Base-by-base conservation (phyloP, 2,113 vertebrate genomes). In the Sarotherodon lohbergeri region DNA sequence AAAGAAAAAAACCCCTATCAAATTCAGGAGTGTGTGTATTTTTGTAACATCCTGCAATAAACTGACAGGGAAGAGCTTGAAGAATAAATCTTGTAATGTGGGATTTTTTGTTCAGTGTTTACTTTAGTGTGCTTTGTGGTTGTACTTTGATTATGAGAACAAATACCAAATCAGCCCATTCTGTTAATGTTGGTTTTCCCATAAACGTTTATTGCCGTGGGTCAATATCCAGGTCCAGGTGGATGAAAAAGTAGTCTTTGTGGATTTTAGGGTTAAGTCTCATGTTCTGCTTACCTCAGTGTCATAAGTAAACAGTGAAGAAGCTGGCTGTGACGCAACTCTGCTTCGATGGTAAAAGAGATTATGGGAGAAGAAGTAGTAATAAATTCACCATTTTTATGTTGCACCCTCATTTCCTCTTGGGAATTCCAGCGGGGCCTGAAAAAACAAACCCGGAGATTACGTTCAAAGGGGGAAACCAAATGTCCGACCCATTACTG, bases 351-450 rank as follows among this genome's bases (percentile, higher is more conserved):
- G 86, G 92, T 88, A 90, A 95, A 91, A 89, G 34, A 89, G 89
- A 95, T 92, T 93, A 90, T 85, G 59, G 83, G 86, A 92, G 78
- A 84, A 91, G 61, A 32, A 86, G 81, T 86, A 66, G 88, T 88
- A 93, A 95, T 93, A 94, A 93, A 93, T 93, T 89, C 88, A 94
- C 92, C 24, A 93, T 92, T 95, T 94, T 94, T 87, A 93, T 88
- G 85, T 87, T 86, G 87, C 84, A 61, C 66, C 78, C 90, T 96
- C 94, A 95, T 96, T 96, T 96, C 96, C 96, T 94, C 24, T 6
- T 90, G 94, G 95, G 95, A 94, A 96, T 96, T 96, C 95, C 95
- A 92, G 85, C 80, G 91, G 84, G 93, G 54, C 85, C 86, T 87
- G 86, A 91, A 81, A 88, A 93, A 95, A 95, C 90, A 94, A 89